Conservation (phyloP, 2,797 vertebrate genomes). For the Acrocephalus scirpaceus region DNA sequence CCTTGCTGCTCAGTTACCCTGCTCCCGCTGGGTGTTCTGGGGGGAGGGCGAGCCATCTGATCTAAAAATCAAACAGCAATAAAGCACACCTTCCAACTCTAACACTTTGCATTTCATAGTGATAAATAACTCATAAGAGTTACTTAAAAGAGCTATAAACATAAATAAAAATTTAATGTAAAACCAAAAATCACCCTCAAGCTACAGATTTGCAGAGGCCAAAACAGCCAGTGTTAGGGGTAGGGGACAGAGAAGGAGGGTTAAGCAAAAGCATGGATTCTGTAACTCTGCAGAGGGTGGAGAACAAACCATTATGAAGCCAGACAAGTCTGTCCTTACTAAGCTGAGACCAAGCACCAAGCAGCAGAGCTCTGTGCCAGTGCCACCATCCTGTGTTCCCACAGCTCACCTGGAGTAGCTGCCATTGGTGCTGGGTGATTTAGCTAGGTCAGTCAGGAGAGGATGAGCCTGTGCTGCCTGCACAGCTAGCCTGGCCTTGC, state of each 20-base stretch:
- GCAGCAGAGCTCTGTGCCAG: not conserved
- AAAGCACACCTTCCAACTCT: not conserved
- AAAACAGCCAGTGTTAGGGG: rapidly evolving
- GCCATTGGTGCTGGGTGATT: not conserved
- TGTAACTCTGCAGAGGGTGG: not conserved
- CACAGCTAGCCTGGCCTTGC: not conserved
- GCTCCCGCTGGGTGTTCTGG: not conserved
- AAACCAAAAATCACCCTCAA: not conserved
- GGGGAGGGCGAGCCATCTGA: not conserved
- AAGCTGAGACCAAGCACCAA: not conserved
- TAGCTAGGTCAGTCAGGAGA: not conserved
- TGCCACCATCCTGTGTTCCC: not conserved
- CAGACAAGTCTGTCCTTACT: not conserved
- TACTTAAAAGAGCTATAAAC: not conserved
- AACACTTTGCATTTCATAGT: not conserved
- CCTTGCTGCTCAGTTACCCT: rapidly evolving
- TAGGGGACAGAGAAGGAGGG: not conserved
- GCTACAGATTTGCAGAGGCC: not conserved
- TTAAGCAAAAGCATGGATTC: not conserved
- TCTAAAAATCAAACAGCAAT: not conserved
- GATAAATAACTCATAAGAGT: not conserved
- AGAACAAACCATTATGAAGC: not conserved
- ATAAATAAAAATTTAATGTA: not conserved
- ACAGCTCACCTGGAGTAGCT: not conserved
- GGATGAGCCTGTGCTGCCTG: not conserved